Evolutionary conservation across 2,113 vertebrate genomes (phyloP).

Genomic region (Thunnus maccoyii): DNA sequence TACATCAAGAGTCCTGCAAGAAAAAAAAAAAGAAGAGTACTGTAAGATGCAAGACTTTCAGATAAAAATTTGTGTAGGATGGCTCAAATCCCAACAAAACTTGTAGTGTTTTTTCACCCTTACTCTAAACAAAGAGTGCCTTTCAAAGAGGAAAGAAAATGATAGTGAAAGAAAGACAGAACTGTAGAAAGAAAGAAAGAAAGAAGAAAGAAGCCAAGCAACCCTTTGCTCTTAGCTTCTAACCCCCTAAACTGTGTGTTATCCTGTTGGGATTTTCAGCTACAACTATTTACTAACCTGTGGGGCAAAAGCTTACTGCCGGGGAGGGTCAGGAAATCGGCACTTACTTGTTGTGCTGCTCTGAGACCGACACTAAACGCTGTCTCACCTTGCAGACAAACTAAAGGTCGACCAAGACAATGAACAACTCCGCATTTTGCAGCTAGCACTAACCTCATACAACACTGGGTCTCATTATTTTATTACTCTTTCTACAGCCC

Average conservation of each 20-base stretch:
- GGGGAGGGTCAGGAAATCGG: constrained; percentile 69
- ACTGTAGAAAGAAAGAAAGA: constrained; percentile 48
- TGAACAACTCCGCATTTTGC: constrained; percentile 12
- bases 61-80: constrained; percentile 64
- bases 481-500: neutral
- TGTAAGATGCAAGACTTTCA: constrained; percentile 16
- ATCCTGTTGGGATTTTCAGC: constrained; percentile 57
- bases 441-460: neutral
- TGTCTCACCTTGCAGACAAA: constrained; percentile 69
- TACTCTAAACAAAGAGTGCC: constrained; percentile 88
- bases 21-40: constrained; percentile 19
- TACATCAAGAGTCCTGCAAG: constrained; percentile 32
- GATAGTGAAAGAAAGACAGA: constrained; percentile 67
- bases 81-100: constrained; percentile 63
- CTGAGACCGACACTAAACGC: constrained; percentile 70
- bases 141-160: constrained; percentile 71
- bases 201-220: constrained; percentile 45
- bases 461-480: neutral
- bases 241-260: constrained; percentile 51
- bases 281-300: constrained; percentile 65
- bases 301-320: constrained; percentile 52
- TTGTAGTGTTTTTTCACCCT: constrained; percentile 71
- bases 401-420: constrained; percentile 70
- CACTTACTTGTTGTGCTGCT: constrained; percentile 78
- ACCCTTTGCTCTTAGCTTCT: constrained; percentile 54